Evolutionary conservation across 2,888 invertebrate genomes (phyloP).

Genomic region (Chaetogeoica ovagalla): DNA sequence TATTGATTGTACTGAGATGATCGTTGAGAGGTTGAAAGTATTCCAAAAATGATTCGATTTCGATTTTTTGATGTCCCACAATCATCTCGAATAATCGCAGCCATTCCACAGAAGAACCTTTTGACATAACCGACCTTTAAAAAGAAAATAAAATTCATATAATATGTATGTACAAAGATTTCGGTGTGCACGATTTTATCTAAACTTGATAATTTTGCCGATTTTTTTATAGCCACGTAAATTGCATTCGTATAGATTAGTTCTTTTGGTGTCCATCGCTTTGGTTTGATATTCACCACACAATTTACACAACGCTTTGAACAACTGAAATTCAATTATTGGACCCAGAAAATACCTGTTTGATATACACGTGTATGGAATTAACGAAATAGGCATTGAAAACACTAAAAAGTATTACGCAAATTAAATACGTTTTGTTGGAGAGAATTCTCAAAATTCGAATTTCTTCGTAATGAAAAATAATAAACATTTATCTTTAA

Average conservation of each 20-base stretch:
- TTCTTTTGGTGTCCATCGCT: neutral
- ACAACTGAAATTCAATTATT: constrained; percentile 39
- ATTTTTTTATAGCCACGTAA: constrained; percentile 29
- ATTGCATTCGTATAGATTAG: constrained; percentile 34
- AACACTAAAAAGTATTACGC: no score
- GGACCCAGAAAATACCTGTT: constrained; percentile 30
- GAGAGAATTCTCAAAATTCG: no score
- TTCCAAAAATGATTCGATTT: constrained; percentile 28
- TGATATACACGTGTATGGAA: no score
- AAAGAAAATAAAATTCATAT: neutral
- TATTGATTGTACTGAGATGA: neutral
- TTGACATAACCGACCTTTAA: constrained; percentile 24
- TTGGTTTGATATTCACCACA: constrained; percentile 32
- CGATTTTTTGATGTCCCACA: constrained; percentile 27
- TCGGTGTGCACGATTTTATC: neutral
- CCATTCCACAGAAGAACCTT: constrained; percentile 30
- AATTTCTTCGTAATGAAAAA: no score
- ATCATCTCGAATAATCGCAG: constrained; percentile 11
- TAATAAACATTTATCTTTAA: no score
- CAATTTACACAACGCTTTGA: constrained; percentile 26
- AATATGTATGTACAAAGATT: neutral
- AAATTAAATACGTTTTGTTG: no score
- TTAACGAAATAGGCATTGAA: no score
- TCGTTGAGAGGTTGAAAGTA: constrained; percentile 28
- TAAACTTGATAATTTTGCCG: constrained; percentile 32